These are phyloP conservation scores for Malurus splendens DNA, from an alignment of 2,797 vertebrate genomes.

Conservation along the genomic window DNA sequence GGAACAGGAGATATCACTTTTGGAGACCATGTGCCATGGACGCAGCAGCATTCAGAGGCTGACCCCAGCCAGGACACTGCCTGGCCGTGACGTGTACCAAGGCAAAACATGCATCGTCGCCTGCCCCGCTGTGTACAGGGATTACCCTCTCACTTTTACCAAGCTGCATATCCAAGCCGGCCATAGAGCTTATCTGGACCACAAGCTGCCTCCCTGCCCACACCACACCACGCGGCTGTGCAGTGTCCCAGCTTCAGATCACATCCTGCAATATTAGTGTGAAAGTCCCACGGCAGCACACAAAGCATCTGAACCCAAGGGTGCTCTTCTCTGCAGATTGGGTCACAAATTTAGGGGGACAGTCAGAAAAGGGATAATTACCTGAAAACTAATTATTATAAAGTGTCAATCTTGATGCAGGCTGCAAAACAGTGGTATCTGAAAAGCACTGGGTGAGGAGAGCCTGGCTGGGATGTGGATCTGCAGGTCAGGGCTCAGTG, in stretches of 20 bases:
- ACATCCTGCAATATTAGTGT: neutral
- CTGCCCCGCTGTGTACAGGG: accelerated
- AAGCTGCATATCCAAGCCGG: accelerated
- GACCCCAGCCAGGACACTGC: accelerated
- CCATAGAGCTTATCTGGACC: neutral
- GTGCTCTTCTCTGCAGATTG: neutral
- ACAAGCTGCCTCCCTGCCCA: neutral
- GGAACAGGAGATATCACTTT: neutral
- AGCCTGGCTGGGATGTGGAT: accelerated
- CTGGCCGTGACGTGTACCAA: accelerated
- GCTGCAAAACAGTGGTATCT: accelerated
- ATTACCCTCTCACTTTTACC: neutral
- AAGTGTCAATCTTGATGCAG: neutral
- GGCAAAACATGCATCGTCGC: accelerated
- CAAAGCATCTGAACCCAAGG: neutral
- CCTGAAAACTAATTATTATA: neutral
- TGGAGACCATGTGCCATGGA: accelerated
- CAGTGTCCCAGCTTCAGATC: neutral
- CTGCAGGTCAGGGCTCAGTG: neutral
- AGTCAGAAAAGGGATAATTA: neutral
- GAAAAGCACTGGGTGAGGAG: neutral
- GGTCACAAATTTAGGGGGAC: neutral
- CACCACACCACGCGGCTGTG: accelerated
- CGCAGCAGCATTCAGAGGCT: accelerated
- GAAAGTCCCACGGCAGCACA: neutral